Conservation (phyloP, 1,140 invertebrate genomes). For the Cepaea nemoralis region DNA sequence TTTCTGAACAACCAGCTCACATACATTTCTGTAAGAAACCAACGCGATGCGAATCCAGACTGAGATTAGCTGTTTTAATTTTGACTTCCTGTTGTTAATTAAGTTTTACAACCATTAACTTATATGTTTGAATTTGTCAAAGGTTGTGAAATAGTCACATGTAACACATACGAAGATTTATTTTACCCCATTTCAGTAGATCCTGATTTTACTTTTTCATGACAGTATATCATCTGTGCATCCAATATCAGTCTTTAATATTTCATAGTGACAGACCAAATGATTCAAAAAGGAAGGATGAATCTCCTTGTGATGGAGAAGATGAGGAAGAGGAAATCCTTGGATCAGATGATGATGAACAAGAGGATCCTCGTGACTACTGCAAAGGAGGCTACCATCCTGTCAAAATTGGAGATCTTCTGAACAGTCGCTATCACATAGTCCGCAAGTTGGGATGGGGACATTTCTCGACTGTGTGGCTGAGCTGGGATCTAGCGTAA, state of each 20-base stretch:
- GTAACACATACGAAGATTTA: no score
- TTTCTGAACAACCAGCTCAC: no score
- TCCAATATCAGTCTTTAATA: neutral
- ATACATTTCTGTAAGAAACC: no score
- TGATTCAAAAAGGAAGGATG: constrained; percentile 49
- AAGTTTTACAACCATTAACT: no score
- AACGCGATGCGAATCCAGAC: no score
- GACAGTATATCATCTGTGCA: no score
- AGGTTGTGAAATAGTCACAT: no score
- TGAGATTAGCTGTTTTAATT: no score
- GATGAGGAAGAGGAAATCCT: constrained; percentile 80
- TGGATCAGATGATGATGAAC: constrained; percentile 84
- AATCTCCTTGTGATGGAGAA: constrained; percentile 61
- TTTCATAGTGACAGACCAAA: constrained; percentile 53
- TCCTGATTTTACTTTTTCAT: no score
- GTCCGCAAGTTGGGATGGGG: constrained; percentile 97
- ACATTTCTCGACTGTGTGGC: constrained; percentile 98
- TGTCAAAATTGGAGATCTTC: constrained; percentile 95
- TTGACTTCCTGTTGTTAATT: no score
- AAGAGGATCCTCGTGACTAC: constrained; percentile 94
- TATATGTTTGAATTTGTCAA: no score
- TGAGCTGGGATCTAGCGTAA: constrained; percentile 92
- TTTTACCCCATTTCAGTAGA: no score
- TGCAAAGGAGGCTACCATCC: constrained; percentile 97
- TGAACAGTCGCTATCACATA: constrained; percentile 92